Evolutionary conservation across 1,140 invertebrate species (phyloP).

Genomic region (Atta cephalotes): DNA sequence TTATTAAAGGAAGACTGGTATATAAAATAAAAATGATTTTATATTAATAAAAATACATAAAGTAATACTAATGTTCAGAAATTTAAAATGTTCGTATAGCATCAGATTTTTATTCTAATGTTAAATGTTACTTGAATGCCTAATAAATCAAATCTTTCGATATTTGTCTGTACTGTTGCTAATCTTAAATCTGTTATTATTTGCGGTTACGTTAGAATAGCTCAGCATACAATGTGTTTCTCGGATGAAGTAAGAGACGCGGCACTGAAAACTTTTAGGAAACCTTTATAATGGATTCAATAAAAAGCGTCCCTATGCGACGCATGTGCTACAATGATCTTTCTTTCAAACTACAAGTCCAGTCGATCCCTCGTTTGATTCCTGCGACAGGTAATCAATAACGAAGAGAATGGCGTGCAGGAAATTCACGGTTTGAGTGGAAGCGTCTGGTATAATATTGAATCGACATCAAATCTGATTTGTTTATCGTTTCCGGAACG

Average conservation of each 20-base stretch:
- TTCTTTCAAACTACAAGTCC: slow-evolving; percentile 70
- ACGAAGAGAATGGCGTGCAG: slow-evolving; percentile 56
- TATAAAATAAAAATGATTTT: neutral
- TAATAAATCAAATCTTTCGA: neutral
- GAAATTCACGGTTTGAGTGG: slow-evolving; percentile 39
- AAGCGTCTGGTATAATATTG: slow-evolving; percentile 33
- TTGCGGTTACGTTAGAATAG: neutral
- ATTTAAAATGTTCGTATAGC: neutral
- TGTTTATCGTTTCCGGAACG: neutral
- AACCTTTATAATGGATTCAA: slow-evolving; percentile 73
- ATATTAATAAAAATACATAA: too few relatives aligned
- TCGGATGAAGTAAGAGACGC: slow-evolving; percentile 15
- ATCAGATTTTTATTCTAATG: neutral
- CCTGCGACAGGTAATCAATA: slow-evolving; percentile 75
- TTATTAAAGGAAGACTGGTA: neutral
- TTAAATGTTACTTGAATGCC: neutral
- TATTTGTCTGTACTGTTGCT: neutral
- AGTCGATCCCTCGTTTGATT: slow-evolving; percentile 72
- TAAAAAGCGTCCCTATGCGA: slow-evolving; percentile 73
- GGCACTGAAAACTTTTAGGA: slow-evolving; percentile 67
- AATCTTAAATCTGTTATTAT: slow-evolving; percentile 2
- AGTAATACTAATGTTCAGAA: neutral
- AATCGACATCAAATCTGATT: slow-evolving; percentile 33
- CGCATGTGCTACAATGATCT: slow-evolving; percentile 75
- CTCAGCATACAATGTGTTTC: slow-evolving; percentile 26